phyloP scores from a whole-genome alignment of 2,888 invertebrate species.

The Hipparchia semele region DNA sequence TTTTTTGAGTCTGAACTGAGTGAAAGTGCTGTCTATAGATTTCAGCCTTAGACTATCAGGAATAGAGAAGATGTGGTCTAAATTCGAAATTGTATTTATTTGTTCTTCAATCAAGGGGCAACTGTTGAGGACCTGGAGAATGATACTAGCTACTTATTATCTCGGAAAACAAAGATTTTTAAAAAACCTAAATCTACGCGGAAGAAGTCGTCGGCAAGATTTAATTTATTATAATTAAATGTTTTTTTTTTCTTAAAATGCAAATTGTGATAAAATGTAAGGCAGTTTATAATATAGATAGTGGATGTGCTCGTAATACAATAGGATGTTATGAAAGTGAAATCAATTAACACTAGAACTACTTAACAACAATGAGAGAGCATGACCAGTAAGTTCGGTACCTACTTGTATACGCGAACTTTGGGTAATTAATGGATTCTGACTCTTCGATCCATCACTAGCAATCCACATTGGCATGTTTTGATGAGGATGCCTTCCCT shows the following conservation, averaged over 20 bases:
- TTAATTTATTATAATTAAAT: no score
- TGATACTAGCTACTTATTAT: no score
- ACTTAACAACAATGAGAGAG: constrained; percentile 1
- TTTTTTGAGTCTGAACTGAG: no score
- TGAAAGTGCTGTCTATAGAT: no score
- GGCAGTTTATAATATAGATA: not conserved
- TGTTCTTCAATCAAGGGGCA: no score
- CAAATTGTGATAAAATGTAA: not conserved
- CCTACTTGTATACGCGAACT: constrained; percentile 1
- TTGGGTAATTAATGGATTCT: constrained; percentile 10
- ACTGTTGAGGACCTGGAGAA: no score
- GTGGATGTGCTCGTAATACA: not conserved
- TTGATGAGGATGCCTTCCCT: constrained; percentile 2
- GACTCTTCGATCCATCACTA: constrained; percentile 2
- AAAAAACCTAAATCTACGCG: not conserved
- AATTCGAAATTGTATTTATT: no score
- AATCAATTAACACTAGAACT: not conserved
- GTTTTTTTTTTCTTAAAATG: not conserved
- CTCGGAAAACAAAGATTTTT: no score
- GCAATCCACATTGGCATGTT: constrained; percentile 3
- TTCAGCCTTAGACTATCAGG: no score
- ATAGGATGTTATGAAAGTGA: not conserved
- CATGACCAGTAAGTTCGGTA: constrained; percentile 10
- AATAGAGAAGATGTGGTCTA: no score
- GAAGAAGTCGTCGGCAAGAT: not conserved